Conservation (phyloP, 2,888 invertebrate species). For the Mythimna vitellina region DNA sequence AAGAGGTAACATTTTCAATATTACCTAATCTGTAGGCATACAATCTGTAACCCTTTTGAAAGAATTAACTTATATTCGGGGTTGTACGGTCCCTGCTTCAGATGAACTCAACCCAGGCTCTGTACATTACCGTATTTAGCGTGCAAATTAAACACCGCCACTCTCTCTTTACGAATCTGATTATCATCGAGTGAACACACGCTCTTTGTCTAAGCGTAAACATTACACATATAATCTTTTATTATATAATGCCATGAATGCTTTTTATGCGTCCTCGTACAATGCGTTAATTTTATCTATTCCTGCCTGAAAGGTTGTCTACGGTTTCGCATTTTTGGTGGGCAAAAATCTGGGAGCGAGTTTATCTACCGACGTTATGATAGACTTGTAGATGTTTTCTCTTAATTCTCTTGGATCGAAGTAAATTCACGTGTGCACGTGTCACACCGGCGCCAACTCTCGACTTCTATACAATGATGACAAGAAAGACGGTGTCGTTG, state of each 20-base stretch:
- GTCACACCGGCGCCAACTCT: no score
- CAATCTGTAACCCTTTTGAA: no score
- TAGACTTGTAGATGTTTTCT: not conserved
- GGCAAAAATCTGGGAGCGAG: not conserved
- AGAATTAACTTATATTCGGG: no score
- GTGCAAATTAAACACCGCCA: constrained; percentile 50
- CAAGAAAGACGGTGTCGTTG: no score
- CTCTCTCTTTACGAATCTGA: constrained; percentile 57
- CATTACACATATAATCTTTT: constrained; percentile 26
- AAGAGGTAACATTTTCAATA: no score
- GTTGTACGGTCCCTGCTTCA: no score
- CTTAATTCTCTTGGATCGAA: not conserved
- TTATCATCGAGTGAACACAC: constrained; percentile 45
- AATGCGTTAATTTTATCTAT: not conserved
- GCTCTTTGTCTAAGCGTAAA: constrained; percentile 47
- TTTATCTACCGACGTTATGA: not conserved
- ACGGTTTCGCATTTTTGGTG: not conserved
- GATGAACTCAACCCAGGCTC: constrained; percentile 6
- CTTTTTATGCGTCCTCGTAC: not conserved
- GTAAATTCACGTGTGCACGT: not conserved
- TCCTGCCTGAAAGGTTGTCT: not conserved
- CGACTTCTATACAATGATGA: no score
- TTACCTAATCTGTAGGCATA: no score
- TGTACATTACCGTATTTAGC: constrained; percentile 48
- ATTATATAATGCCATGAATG: not conserved